Conservation (phyloP, 2,888 invertebrate genomes). For the Deilephila elpenor region DNA sequence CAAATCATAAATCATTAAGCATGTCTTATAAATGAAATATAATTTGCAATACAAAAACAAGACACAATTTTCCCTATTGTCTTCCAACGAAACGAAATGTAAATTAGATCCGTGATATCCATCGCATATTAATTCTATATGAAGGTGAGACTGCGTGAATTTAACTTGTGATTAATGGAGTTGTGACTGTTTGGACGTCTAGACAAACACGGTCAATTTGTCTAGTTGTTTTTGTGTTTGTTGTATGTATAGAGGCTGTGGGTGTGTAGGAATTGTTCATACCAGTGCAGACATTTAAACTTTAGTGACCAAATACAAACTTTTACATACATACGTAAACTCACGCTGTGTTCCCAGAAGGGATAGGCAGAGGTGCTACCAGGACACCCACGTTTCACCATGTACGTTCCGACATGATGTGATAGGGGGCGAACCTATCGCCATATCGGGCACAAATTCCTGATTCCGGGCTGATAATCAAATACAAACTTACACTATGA, state of each 20-base stretch:
- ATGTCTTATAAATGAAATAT: background rate
- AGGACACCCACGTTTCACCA: too few species aligned
- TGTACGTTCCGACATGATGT: too few species aligned
- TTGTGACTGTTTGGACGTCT: background rate
- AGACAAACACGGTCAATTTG: background rate
- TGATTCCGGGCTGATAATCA: too few species aligned
- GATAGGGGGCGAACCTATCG: too few species aligned
- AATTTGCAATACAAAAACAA: background rate
- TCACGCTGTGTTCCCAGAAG: too few species aligned
- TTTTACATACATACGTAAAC: background rate
- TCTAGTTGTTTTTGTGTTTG: background rate
- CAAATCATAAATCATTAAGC: too few species aligned
- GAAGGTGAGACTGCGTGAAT: background rate
- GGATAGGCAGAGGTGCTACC: too few species aligned
- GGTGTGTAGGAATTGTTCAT: background rate
- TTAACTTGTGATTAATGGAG: conserved; percentile 9
- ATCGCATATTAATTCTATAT: background rate
- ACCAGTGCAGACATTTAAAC: too few species aligned
- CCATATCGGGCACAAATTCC: too few species aligned
- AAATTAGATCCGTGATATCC: conserved; percentile 6
- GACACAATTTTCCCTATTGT: conserved; percentile 1
- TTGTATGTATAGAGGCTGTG: background rate
- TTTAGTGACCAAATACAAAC: too few species aligned
- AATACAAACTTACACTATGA: too few species aligned
- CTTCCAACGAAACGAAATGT: background rate